Base-by-base conservation (phyloP, 2,113 vertebrate genomes). In the Tragulus kanchil region DNA sequence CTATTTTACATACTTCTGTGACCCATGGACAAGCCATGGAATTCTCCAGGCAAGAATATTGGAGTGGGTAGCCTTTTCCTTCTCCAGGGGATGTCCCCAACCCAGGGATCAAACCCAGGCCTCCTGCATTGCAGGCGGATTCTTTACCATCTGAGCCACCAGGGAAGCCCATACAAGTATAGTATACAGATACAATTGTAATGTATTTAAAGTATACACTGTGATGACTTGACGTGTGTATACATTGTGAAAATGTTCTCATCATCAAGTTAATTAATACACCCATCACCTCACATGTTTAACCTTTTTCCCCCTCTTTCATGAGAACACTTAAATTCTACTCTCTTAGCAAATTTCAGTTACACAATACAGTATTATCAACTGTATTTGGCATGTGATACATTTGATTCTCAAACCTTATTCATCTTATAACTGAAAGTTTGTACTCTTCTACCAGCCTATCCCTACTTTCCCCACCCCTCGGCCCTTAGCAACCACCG, bases 381-480 rank as follows among this genome's bases (percentile, higher is more conserved):
- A 52, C 73, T 89, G 2, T 73, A 71, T 48, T 82, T 58, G 61
- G 31, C 45, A 81, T 71, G 13, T 73, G 88, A 52, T 42, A 82
- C 25, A 71, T 62, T 73, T 82, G 92, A 71, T 71, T 26, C 64
- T 89, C 45, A 89, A 64, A 67, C 54, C 54, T 61, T 81, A 69
- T 42, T 89, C 31, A 52, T 88, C 50, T 93, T 87, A 36, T 36
- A 87, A 78, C 61, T 59, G 61, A 59, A 93, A 87, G 61, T 50
- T 86, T 59, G 61, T 81, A 36, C 28, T 42, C 42, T 69, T 79
- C 67, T 50, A 21, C 61, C 28, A 93, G 23, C 42, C 42, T 79
- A 28, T 87, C 73, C 59, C 82, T 79, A 50, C 79, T 87, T 88
- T 11, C 8, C 45, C 50, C 11, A 81, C 8, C 4, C 6, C n/a